Evolutionary conservation across 2,888 invertebrate genomes (phyloP).

Genomic region (Busseola fusca): DNA sequence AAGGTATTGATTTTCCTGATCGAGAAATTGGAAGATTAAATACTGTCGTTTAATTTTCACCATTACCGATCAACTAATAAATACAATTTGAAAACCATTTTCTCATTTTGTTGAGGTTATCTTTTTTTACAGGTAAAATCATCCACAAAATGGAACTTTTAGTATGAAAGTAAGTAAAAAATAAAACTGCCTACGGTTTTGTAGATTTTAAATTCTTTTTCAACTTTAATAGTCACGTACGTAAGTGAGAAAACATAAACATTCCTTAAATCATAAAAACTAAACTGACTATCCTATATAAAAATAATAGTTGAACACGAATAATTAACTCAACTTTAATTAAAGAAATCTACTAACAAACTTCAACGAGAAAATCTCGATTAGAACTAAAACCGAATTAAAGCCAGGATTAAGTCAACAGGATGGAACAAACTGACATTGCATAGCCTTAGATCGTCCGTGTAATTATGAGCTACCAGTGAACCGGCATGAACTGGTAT

Average conservation of each 20-base stretch:
- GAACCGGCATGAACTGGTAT: conserved; percentile 64
- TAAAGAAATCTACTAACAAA: conserved; percentile 39
- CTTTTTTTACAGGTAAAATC: not conserved
- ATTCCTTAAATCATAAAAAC: not conserved
- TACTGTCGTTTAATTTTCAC: not conserved
- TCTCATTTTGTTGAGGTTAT: not conserved
- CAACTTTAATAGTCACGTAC: not conserved
- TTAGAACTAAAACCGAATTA: conserved; percentile 49
- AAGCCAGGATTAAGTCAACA: conserved; percentile 46
- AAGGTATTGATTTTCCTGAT: conserved; percentile 29
- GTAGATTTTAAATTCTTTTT: not conserved
- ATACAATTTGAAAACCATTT: not conserved
- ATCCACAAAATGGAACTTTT: not conserved
- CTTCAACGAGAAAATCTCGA: conserved; percentile 29
- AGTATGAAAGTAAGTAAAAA: not conserved
- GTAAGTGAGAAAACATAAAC: not conserved
- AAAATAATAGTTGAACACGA: not conserved
- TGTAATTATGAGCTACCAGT: conserved; percentile 65
- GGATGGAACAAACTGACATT: conserved; percentile 49
- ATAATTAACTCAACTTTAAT: conserved; percentile 11
- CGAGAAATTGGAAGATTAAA: conserved; percentile 17
- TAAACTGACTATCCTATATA: not conserved
- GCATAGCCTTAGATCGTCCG: conserved; percentile 55
- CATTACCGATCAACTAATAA: not conserved
- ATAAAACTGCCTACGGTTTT: not conserved